These are phyloP conservation scores for Mobula hypostoma DNA, from an alignment of 2,113 vertebrate genomes.

Conservation along the genomic window DNA sequence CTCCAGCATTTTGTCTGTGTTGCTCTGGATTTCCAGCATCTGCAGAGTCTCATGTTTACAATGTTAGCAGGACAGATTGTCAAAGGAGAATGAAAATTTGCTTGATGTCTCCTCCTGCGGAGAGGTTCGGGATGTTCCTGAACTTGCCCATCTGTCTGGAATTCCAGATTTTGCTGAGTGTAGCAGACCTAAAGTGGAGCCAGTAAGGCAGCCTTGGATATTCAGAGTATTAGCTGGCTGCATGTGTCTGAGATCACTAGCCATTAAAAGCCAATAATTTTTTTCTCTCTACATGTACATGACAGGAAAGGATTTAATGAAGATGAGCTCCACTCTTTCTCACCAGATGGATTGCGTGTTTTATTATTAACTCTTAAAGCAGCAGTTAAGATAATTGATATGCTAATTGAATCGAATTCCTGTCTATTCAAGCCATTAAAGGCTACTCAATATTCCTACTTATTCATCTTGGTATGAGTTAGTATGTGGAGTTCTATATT, in stretches of 20 bases:
- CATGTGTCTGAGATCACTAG: background rate
- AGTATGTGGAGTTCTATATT: background rate
- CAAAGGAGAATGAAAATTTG: background rate
- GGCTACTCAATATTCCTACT: background rate
- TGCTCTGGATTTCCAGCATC: too few relatives aligned
- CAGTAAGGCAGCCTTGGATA: background rate
- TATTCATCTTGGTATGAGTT: background rate
- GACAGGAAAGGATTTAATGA: conserved; percentile 39
- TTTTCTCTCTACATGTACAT: background rate
- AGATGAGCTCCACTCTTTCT: background rate
- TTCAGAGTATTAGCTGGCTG: background rate
- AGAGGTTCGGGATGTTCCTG: background rate
- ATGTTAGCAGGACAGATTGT: background rate
- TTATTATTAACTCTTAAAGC: background rate
- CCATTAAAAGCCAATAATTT: conserved; percentile 10
- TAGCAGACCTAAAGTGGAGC: background rate
- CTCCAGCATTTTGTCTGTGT: too few relatives aligned
- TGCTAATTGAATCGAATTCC: background rate
- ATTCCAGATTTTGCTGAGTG: background rate
- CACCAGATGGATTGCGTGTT: background rate
- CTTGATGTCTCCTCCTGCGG: background rate
- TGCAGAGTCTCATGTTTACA: background rate
- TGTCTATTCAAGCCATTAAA: background rate
- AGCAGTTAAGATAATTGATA: background rate
- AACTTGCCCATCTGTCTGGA: background rate